phyloP scores from a whole-genome alignment of 2,797 vertebrate genomes.

The Sebastes taczanowskii region DNA sequence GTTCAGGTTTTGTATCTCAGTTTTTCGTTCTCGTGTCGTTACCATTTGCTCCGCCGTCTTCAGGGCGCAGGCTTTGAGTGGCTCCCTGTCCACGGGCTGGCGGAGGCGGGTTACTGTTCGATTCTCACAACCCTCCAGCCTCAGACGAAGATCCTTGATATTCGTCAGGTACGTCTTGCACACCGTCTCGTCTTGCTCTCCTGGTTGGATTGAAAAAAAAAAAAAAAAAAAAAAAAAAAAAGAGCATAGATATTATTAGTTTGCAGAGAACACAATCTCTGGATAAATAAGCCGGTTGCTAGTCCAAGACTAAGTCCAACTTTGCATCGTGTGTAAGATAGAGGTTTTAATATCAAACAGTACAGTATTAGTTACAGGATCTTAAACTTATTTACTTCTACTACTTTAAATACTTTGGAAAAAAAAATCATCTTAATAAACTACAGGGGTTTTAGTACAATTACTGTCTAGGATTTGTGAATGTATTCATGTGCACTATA shows the following conservation, averaged over 20 bases:
- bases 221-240: too few species aligned
- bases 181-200: slow-evolving; percentile 89
- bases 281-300: neutral
- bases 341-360: neutral
- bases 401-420: neutral
- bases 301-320: neutral
- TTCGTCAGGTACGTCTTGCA: slow-evolving; percentile 89
- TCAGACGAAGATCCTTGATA: slow-evolving; percentile 91
- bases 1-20: neutral
- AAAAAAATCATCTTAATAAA: neutral
- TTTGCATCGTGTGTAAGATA: neutral
- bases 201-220: slow-evolving; percentile 64
- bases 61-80: slow-evolving; percentile 85
- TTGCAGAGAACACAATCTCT: neutral
- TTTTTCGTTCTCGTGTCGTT: neutral
- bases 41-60: slow-evolving; percentile 92
- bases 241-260: neutral
- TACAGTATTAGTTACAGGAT: neutral
- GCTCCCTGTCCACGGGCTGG: slow-evolving; percentile 86
- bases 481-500: neutral
- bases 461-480: neutral
- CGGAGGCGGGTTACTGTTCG: slow-evolving; percentile 87
- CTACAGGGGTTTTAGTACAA: neutral
- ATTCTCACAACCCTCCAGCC: slow-evolving; percentile 89
- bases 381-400: neutral